Evolutionary conservation across 1,140 invertebrate species (phyloP).

Genomic region (Thaumetopoea pityocampa): DNA sequence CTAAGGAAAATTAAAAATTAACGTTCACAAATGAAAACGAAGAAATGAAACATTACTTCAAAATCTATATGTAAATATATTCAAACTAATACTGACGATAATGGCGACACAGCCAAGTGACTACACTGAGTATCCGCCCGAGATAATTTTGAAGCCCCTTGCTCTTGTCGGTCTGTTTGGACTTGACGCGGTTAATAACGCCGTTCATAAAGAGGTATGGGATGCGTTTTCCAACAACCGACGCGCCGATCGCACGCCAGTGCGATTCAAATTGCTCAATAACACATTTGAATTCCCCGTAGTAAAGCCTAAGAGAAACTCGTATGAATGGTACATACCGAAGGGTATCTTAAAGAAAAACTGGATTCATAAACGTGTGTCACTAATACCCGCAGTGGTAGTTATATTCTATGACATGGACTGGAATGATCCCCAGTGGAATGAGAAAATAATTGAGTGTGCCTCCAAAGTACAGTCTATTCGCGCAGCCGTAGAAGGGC

Average conservation of each 20-base stretch:
- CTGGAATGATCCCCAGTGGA: slow-evolving; percentile 96
- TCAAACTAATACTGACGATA: neutral
- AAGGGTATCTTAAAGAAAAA: slow-evolving; percentile 97
- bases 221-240: slow-evolving; percentile 92
- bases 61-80: neutral
- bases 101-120: slow-evolving; percentile 74
- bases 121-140: slow-evolving; percentile 82
- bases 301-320: slow-evolving; percentile 92
- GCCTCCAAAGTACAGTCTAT: slow-evolving; percentile 92
- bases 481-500: slow-evolving; percentile 78
- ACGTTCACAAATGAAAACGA: slow-evolving; percentile 16
- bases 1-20: slow-evolving; percentile 26
- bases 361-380: slow-evolving; percentile 97
- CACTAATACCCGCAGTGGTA: slow-evolving; percentile 92
- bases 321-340: slow-evolving; percentile 97
- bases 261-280: slow-evolving; percentile 89
- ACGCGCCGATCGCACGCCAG: slow-evolving; percentile 85
- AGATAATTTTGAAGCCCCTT: slow-evolving; percentile 87
- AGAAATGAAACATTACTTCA: slow-evolving; percentile 30
- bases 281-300: slow-evolving; percentile 91
- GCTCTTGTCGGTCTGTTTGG: slow-evolving; percentile 91
- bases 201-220: slow-evolving; percentile 93
- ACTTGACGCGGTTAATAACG: slow-evolving; percentile 89
- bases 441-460: slow-evolving; percentile 95
- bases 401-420: slow-evolving; percentile 97